Conservation (phyloP, 2,888 invertebrate genomes). For the Altica lythri region DNA sequence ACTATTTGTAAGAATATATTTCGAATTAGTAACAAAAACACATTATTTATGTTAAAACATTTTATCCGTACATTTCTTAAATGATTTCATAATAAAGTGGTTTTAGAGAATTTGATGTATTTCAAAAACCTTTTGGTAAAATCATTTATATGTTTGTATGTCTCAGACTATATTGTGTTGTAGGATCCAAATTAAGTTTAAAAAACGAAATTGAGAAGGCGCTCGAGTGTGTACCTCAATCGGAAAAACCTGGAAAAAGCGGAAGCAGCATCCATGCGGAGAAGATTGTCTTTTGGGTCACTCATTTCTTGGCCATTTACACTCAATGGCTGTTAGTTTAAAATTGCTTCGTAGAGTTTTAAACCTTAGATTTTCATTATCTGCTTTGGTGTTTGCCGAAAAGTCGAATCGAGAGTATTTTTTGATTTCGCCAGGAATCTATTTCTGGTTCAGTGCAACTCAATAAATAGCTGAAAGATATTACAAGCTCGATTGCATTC, state of each 20-base stretch:
- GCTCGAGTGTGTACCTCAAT: conserved; percentile 47
- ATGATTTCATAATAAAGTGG: no score
- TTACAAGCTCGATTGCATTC: neutral
- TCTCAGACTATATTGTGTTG: neutral
- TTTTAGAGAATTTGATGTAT: no score
- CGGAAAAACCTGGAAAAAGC: conserved; percentile 34
- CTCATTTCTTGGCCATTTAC: conserved; percentile 25
- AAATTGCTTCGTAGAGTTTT: conserved; percentile 33
- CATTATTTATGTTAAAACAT: no score
- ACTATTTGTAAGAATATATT: no score
- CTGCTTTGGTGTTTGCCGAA: conserved; percentile 24
- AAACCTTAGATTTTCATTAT: conserved; percentile 34
- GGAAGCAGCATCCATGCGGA: conserved; percentile 48
- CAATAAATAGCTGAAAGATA: conserved; percentile 18
- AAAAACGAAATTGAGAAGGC: conserved; percentile 51
- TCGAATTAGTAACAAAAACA: no score
- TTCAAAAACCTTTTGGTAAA: no score
- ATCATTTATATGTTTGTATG: no score
- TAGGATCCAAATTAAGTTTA: conserved; percentile 53
- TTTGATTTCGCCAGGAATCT: conserved; percentile 9
- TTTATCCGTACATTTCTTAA: no score
- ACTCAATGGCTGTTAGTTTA: conserved; percentile 36
- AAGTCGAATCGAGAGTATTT: conserved; percentile 17
- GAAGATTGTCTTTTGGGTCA: conserved; percentile 47
- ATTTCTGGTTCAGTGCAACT: conserved; percentile 14